phyloP scores from a whole-genome alignment of 2,113 vertebrate genomes.

The Anser brachyrhynchus region DNA sequence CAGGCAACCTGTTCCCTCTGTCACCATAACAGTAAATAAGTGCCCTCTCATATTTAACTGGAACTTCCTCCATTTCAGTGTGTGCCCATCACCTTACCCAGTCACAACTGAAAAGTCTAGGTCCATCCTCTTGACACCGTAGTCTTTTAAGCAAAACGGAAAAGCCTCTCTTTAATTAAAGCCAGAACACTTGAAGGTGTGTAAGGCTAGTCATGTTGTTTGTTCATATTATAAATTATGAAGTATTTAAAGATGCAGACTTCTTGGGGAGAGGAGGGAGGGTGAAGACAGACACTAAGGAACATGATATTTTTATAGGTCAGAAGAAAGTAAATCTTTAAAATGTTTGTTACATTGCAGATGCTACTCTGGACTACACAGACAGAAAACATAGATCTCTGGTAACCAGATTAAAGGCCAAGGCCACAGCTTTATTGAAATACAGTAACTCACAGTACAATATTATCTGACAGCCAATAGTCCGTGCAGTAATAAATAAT shows the following conservation, averaged over 20 bases:
- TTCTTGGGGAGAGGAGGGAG: background rate
- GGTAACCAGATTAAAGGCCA: constrained; percentile 25
- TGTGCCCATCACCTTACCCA: no score
- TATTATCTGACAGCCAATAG: constrained; percentile 42
- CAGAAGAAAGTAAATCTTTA: background rate
- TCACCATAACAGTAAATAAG: no score
- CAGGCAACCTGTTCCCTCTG: no score
- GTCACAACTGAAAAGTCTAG: no score
- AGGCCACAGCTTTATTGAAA: constrained; percentile 49
- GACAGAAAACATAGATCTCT: constrained; percentile 5
- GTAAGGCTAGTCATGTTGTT: background rate
- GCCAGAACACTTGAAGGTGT: background rate
- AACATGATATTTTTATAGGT: background rate
- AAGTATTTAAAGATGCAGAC: background rate
- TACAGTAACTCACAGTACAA: constrained; percentile 28
- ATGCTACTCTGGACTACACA: background rate
- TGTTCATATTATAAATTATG: background rate
- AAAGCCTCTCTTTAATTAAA: background rate
- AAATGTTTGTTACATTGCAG: constrained; percentile 19
- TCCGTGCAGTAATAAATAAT: constrained; percentile 41
- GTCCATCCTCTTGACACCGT: no score
- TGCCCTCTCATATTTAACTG: no score
- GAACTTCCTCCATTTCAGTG: no score
- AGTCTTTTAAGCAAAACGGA: background rate
- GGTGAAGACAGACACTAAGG: background rate